Percentiles rank a stretch among this genome's conserved stretches.
Conservation (phyloP, 2,888 invertebrate genomes). For the Spatulosminthurus flaviceps region DNA sequence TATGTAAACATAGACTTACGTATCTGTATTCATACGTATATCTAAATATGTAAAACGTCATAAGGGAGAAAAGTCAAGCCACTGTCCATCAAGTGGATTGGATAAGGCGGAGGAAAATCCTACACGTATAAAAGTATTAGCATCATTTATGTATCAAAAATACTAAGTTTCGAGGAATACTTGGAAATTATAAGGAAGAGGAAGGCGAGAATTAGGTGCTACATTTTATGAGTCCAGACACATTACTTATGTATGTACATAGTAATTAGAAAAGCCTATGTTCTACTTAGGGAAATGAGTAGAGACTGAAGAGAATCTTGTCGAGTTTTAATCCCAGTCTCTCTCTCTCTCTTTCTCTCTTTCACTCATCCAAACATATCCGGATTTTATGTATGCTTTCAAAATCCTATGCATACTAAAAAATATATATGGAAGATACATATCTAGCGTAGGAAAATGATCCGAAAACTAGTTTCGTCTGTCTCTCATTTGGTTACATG, state of each 20-base stretch:
- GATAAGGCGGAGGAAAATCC: no score
- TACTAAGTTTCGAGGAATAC: no score
- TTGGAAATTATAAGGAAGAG: no score
- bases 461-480: conserved; percentile 26
- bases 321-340: background rate
- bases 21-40: background rate
- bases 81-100: no score
- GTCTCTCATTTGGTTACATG: conserved; percentile 38
- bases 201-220: conserved; percentile 52
- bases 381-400: no score
- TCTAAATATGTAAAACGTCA: no score
- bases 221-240: conserved; percentile 46
- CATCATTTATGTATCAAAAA: no score
- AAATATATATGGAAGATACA: no score
- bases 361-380: background rate
- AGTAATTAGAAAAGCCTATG: conserved; percentile 53
- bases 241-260: conserved; percentile 55
- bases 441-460: background rate
- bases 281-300: conserved; percentile 28
- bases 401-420: no score
- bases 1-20: background rate
- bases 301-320: background rate
- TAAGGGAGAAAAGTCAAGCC: no score
- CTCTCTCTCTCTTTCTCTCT: no score
- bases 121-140: no score